Conservation (phyloP, 2,113 vertebrate species). For the Nothobranchius kuhntae region DNA sequence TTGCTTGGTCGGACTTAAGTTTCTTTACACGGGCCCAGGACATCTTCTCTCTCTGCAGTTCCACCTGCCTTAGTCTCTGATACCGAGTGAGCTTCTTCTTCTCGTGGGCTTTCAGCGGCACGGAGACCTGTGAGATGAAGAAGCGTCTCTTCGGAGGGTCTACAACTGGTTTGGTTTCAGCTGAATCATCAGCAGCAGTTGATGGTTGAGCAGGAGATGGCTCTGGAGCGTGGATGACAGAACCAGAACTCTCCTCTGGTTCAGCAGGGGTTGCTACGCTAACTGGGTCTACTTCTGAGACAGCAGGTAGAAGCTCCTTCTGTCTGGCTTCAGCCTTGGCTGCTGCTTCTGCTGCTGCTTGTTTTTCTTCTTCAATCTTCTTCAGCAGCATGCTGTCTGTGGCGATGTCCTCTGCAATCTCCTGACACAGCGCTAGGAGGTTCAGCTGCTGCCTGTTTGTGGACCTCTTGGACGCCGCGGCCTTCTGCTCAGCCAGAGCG, state of each 20-base stretch:
- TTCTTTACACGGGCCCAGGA: slow-evolving; percentile 97
- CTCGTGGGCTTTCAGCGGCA: slow-evolving; percentile 88
- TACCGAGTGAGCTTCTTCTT: slow-evolving; percentile 82
- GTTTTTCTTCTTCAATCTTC: slow-evolving; percentile 80
- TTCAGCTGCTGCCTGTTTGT: slow-evolving; percentile 87
- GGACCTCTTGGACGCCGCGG: slow-evolving; percentile 73
- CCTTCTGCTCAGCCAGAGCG: slow-evolving; percentile 78
- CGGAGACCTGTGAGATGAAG: slow-evolving; percentile 89
- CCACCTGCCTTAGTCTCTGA: slow-evolving; percentile 79
- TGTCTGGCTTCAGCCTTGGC: slow-evolving; percentile 47
- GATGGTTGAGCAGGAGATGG: slow-evolving; percentile 17
- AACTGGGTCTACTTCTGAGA: not conserved
- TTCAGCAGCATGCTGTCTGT: slow-evolving; percentile 92
- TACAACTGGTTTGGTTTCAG: slow-evolving; percentile 44
- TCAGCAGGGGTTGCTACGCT: slow-evolving; percentile 40
- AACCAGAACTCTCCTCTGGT: slow-evolving; percentile 46
- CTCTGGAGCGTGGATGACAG: slow-evolving; percentile 54
- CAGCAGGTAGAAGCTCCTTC: slow-evolving; percentile 39
- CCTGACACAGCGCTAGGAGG: slow-evolving; percentile 94
- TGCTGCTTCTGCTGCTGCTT: slow-evolving; percentile 6
- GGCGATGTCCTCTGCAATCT: slow-evolving; percentile 97
- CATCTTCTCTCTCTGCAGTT: slow-evolving; percentile 81
- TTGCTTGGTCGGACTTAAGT: slow-evolving; percentile 79
- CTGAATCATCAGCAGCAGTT: not conserved
- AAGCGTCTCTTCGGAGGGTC: slow-evolving; percentile 87